These are phyloP conservation scores for Liasis olivaceus DNA, from an alignment of 2,797 vertebrate species.

Conservation along the genomic window DNA sequence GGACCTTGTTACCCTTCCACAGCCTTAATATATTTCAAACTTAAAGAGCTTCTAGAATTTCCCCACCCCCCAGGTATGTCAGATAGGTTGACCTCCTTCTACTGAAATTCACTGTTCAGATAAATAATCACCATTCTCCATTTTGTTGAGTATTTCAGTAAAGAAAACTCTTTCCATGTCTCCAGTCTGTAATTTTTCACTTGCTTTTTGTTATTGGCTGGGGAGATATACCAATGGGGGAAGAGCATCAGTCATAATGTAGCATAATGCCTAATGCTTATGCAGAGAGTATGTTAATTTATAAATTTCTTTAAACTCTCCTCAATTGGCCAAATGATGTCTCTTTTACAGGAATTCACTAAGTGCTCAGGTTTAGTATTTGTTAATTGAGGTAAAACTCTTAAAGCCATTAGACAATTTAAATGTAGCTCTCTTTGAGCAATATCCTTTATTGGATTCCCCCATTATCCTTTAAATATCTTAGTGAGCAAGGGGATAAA, in stretches of 20 bases:
- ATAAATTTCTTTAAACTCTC: slow-evolving; percentile 54
- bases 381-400: slow-evolving; percentile 81
- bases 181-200: slow-evolving; percentile 35
- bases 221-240: background rate
- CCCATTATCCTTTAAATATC: slow-evolving; percentile 84
- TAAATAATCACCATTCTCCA: slow-evolving; percentile 64
- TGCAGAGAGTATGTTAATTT: slow-evolving; percentile 40
- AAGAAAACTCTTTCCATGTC: slow-evolving; percentile 42
- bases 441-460: slow-evolving; percentile 79
- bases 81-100: slow-evolving; percentile 63
- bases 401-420: slow-evolving; percentile 78
- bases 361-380: slow-evolving; percentile 75
- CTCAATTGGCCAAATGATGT: slow-evolving; percentile 65
- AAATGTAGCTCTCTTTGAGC: slow-evolving; percentile 80
- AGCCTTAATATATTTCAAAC: slow-evolving; percentile 66
- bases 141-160: slow-evolving; percentile 66
- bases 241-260: slow-evolving; percentile 49
- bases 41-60: slow-evolving; percentile 62
- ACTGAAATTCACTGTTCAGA: slow-evolving; percentile 67
- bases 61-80: slow-evolving; percentile 54
- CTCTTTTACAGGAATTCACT: slow-evolving; percentile 70
- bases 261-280: slow-evolving; percentile 25
- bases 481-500: slow-evolving; percentile 80
- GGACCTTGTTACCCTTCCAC: slow-evolving; percentile 67
- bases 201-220: slow-evolving; percentile 21